Conservation (phyloP, 64 coral and sea anemone species). For the Trachythela sp. region DNA sequence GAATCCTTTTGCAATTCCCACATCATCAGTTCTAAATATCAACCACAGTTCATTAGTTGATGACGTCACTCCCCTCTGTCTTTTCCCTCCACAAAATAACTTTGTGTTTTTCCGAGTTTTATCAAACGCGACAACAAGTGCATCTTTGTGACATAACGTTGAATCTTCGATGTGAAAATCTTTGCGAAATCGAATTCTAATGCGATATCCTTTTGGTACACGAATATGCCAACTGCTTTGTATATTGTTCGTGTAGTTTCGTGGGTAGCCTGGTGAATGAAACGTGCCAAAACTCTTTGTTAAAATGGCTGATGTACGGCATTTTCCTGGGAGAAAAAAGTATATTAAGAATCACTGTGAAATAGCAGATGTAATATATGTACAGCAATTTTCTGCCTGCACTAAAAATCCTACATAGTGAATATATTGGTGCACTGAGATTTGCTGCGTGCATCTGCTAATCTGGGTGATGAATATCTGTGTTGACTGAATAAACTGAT, state of each 20-base stretch:
- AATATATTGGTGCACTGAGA: too few species aligned
- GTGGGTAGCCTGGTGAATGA: conserved; percentile 58
- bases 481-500: too few species aligned
- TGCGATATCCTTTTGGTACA: conserved; percentile 55
- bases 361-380: too few species aligned
- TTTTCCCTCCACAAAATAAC: conserved; percentile 45
- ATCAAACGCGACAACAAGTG: conserved; percentile 38
- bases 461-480: too few species aligned
- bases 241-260: conserved; percentile 32
- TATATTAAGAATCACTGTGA: background rate
- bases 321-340: background rate
- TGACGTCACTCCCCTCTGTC: conserved; percentile 33
- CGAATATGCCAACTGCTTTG: conserved; percentile 54
- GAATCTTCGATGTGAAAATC: conserved; percentile 57
- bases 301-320: conserved; percentile 18
- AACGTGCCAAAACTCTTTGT: conserved; percentile 39
- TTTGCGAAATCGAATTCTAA: conserved; percentile 50
- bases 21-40: conserved; percentile 50
- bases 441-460: too few species aligned
- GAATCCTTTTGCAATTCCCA: conserved; percentile 53
- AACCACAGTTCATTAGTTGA: conserved; percentile 60
- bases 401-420: too few species aligned
- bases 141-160: conserved; percentile 49
- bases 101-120: conserved; percentile 44
- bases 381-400: too few species aligned